Conservation (phyloP, 2,113 vertebrate genomes). For the Cnemophilus loriae region DNA sequence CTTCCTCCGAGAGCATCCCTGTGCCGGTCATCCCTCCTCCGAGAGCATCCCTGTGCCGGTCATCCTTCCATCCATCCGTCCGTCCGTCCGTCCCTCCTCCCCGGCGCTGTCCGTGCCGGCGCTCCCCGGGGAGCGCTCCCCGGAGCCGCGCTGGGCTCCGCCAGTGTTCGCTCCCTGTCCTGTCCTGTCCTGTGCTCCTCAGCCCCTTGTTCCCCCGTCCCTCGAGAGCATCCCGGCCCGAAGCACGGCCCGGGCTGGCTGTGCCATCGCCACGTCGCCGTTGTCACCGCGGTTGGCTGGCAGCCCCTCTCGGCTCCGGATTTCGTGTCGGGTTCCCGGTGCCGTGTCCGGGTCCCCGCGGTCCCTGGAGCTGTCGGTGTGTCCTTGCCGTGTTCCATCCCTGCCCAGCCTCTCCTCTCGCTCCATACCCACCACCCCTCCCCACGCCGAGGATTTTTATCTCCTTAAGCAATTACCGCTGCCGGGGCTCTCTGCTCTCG, state of each 20-base stretch:
- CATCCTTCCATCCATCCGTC: accelerated
- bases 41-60: not conserved
- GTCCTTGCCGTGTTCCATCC: not conserved
- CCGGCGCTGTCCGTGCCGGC: not conserved
- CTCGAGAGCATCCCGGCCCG: not conserved
- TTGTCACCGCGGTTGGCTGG: not conserved
- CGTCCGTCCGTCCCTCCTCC: not conserved
- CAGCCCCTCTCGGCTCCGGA: not conserved
- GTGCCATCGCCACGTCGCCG: not conserved
- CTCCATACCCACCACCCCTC: not conserved
- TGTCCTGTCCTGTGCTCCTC: not conserved
- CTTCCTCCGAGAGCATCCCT: not conserved
- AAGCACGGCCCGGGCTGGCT: not conserved
- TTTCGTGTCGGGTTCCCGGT: accelerated
- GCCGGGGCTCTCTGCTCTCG: not conserved
- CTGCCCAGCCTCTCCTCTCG: not conserved
- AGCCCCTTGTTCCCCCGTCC: not conserved
- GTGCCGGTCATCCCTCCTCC: not conserved
- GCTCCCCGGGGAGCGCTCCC: not conserved
- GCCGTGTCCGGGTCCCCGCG: not conserved
- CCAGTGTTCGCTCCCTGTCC: accelerated
- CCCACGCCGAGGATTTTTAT: not conserved
- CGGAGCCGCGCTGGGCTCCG: not conserved
- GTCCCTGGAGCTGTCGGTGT: not conserved
- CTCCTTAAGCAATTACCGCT: not conserved